phyloP scores from a whole-genome alignment of 1,140 invertebrate species.

The Cotesia glomerata region DNA sequence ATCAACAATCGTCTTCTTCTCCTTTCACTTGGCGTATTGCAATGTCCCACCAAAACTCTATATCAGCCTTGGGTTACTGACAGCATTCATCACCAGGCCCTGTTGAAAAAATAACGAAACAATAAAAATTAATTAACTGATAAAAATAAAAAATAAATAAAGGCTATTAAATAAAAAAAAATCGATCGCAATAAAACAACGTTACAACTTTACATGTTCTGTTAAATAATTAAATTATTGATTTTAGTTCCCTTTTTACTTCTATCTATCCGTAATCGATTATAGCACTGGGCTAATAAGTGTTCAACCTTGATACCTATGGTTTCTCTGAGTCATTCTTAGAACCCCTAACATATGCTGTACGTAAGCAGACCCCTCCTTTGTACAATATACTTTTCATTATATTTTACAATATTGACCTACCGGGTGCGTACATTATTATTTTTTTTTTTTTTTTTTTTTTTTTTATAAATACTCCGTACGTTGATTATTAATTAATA shows the following conservation, averaged over 20 bases:
- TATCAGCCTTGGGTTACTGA: slow-evolving; percentile 5
- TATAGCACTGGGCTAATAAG: background rate
- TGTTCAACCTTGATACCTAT: slow-evolving; percentile 4
- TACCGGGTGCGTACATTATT: slow-evolving; percentile 6
- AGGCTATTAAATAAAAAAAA: background rate
- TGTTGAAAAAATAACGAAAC: slow-evolving; percentile 15
- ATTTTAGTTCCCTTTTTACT: slow-evolving; percentile 8
- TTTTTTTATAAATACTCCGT: background rate
- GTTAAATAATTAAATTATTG: background rate
- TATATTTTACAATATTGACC: background rate
- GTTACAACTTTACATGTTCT: too few species aligned
- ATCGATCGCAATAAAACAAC: too few species aligned
- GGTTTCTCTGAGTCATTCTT: slow-evolving; percentile 33
- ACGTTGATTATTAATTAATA: background rate
- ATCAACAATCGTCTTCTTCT: too few species aligned
- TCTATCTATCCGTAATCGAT: background rate
- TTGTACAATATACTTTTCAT: background rate
- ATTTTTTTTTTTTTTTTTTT: background rate
- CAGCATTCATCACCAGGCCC: slow-evolving; percentile 46
- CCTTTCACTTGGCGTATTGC: slow-evolving; percentile 20
- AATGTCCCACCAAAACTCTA: slow-evolving; percentile 28
- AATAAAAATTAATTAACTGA: too few species aligned
- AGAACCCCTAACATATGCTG: slow-evolving; percentile 25
- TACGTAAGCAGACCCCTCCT: slow-evolving; percentile 9
- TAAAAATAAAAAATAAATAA: slow-evolving; percentile 12